Conservation (phyloP, 2,113 vertebrate genomes). For the Agapornis roseicollis region DNA sequence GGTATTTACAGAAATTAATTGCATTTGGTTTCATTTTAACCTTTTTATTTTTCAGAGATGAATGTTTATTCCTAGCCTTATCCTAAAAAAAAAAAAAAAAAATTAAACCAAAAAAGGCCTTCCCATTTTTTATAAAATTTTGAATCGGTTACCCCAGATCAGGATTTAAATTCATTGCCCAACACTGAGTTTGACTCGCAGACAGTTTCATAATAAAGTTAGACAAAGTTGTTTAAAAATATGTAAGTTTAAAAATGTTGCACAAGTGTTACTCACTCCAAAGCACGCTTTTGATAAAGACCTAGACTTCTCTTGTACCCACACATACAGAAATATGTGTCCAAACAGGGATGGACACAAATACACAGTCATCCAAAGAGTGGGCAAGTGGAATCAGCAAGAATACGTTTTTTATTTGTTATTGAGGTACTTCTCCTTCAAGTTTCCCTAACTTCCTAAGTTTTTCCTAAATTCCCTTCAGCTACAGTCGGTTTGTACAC, state of each 20-base stretch:
- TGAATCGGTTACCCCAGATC: not conserved
- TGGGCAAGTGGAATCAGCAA: not conserved
- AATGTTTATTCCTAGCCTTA: not conserved
- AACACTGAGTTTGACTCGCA: not conserved
- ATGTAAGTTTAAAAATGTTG: not conserved
- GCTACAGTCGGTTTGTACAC: not conserved
- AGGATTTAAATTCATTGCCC: not conserved
- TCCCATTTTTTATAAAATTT: not conserved
- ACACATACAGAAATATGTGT: not conserved
- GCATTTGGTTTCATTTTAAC: conserved; percentile 4
- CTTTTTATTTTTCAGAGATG: not conserved
- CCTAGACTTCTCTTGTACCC: not conserved
- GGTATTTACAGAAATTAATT: conserved; percentile 9
- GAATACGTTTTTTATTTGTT: not conserved
- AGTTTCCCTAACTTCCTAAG: not conserved
- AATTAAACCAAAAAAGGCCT: not conserved
- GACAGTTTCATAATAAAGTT: not conserved
- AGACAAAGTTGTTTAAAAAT: not conserved
- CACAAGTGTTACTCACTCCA: not conserved
- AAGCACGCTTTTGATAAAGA: not conserved
- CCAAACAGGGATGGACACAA: not conserved
- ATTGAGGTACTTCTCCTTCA: not conserved
- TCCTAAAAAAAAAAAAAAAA: not conserved
- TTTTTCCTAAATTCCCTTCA: not conserved
- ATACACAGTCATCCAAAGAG: not conserved